Conservation (phyloP, 2,113 vertebrate genomes). For the Dasyornis broadbenti region DNA sequence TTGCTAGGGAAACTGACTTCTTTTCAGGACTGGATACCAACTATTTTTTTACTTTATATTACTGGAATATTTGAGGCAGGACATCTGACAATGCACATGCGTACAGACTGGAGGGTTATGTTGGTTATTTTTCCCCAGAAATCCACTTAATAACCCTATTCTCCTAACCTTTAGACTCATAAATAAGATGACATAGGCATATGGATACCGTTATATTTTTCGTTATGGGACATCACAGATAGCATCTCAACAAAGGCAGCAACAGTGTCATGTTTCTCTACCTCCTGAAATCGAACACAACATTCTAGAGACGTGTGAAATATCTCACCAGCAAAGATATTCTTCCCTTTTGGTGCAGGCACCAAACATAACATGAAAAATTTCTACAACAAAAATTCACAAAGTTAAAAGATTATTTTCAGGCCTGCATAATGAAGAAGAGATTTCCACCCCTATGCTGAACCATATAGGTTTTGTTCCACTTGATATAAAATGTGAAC, state of each 20-base stretch:
- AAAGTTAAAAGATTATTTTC: background rate
- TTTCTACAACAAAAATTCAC: background rate
- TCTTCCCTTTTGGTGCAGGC: background rate
- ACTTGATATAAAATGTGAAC: background rate
- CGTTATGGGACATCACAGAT: background rate
- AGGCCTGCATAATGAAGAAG: background rate
- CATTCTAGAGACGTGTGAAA: background rate
- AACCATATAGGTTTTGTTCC: background rate
- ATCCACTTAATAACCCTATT: background rate
- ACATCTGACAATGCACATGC: background rate
- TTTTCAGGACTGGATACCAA: background rate
- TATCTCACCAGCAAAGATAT: background rate
- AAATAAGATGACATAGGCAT: fast-evolving
- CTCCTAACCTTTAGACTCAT: background rate
- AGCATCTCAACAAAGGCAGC: background rate
- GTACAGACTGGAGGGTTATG: background rate
- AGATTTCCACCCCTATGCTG: background rate
- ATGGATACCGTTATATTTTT: background rate
- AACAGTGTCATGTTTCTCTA: fast-evolving
- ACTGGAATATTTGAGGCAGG: background rate
- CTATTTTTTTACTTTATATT: background rate
- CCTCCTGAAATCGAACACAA: background rate
- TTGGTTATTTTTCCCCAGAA: background rate
- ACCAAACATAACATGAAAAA: background rate
- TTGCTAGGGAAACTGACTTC: background rate